Conservation (phyloP, 2,888 invertebrate species). For the Rotaria sp. region DNA sequence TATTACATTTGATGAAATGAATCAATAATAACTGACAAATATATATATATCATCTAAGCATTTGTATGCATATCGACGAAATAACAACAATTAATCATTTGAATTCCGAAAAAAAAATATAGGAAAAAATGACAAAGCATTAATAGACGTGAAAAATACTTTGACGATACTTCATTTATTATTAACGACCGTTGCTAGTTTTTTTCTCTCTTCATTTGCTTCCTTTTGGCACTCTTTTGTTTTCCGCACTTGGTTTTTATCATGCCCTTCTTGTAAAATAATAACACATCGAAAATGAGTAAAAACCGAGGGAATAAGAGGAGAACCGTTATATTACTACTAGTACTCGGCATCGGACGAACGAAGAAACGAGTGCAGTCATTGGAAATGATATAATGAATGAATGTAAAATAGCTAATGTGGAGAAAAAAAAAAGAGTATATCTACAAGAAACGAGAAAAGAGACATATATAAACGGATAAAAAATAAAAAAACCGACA, state of each 20-base stretch:
- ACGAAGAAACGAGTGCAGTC: not conserved
- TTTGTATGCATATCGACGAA: not conserved
- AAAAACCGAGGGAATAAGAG: not conserved
- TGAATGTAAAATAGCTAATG: not conserved
- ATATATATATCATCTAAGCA: not conserved
- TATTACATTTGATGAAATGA: not conserved
- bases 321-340: not conserved
- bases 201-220: not conserved
- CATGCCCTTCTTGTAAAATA: not conserved
- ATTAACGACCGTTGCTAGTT: not conserved
- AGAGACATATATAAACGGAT: not conserved
- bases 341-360: not conserved
- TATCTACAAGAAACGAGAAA: not conserved
- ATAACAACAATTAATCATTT: not conserved
- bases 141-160: not conserved
- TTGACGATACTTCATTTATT: not conserved
- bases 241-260: not conserved
- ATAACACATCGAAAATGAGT: slow-evolving; percentile 4
- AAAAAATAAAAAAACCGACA: not conserved
- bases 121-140: not conserved
- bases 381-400: slow-evolving; percentile 14
- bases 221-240: not conserved
- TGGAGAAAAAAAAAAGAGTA: not conserved
- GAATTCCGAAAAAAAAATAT: not conserved
- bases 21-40: not conserved